Percentiles rank a stretch among this genome's conserved stretches.
These are phyloP conservation scores for Etheostoma cragini DNA, from an alignment of 2,113 vertebrate species.

Conservation along the genomic window DNA sequence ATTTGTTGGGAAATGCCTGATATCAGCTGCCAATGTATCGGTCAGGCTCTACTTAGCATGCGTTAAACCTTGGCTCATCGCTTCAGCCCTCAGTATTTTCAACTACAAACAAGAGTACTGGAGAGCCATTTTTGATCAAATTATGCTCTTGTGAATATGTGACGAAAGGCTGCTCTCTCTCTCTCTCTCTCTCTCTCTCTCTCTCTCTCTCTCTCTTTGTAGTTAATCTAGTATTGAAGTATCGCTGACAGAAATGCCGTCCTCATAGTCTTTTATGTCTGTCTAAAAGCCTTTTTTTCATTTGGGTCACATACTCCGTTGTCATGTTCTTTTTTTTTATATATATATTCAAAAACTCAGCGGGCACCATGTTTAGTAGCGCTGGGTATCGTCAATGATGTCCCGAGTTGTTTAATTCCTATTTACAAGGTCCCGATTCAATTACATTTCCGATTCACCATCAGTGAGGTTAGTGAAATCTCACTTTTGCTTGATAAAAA, in stretches of 20 bases:
- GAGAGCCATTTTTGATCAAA: constrained; percentile 18
- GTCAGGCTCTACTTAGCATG: background rate
- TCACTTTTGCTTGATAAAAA: too few relatives aligned
- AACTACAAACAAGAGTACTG: constrained; percentile 49
- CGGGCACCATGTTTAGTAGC: background rate
- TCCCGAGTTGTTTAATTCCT: too few relatives aligned
- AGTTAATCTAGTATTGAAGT: background rate
- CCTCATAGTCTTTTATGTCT: background rate
- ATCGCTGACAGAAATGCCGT: background rate
- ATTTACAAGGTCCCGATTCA: too few relatives aligned
- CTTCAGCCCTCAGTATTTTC: constrained; percentile 45
- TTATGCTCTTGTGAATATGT: constrained; percentile 31
- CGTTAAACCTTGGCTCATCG: background rate
- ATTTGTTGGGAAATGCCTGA: too few relatives aligned
- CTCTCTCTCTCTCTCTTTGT: background rate
- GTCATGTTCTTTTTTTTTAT: constrained; percentile 8
- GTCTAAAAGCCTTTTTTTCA: constrained; percentile 30
- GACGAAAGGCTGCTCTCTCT: constrained; percentile 19
- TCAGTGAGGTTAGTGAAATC: too few relatives aligned
- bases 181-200: background rate
- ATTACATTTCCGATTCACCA: too few relatives aligned
- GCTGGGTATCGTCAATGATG: too few relatives aligned
- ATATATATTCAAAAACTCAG: too few relatives aligned
- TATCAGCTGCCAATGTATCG: too few relatives aligned
- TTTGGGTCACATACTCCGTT: background rate